Base-by-base conservation (phyloP, 2,113 vertebrate species). In the Callospermophilus lateralis region DNA sequence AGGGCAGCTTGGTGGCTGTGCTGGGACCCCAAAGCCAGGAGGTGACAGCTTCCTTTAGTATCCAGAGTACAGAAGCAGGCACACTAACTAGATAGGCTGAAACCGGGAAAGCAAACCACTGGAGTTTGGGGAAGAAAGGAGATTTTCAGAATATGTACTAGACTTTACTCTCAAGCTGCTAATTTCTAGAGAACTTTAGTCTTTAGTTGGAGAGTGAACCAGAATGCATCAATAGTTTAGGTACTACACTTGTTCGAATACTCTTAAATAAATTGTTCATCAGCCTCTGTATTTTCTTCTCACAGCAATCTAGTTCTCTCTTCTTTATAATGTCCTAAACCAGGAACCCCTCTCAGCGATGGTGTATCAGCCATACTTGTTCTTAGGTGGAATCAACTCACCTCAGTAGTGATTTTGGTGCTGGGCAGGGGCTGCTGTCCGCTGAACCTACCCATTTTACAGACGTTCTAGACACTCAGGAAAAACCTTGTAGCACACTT, bases 1-100 rank as follows among this genome's bases (percentile, higher is more conserved):
- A 65, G 15, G 19, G 48, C 19, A 16, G 12, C 0, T 0, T 5
- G 26, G 26, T 9, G 48, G 19, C 4, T 7, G 3, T 0, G 53
- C 19, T 11, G 16, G 72, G 19, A 32, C 3, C 34, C 15, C 32
- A 17, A 32, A 61, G 42, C 1, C 1, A 17, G 0, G 0, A 10
- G 63, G 19, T 74, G 5, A 37, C 2, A 55, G 24, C 37, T 58
- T 32, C 8, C 67, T 19, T 15, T 34, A 20, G 19, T 28, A 76
- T 51, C 32, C n/a, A 48, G 8, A 92, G 15, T 32, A 72, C 68
- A 72, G 20, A 67, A 37, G 26, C 9, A n/a, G 13, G 42, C 11
- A 79, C 51, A 86, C 8, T 79, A 65, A 81, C 11, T n/a, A 80
- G 7, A 68, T n/a, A 53, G 26, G 6, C 24, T 37, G n/a, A 77